Percentiles rank a stretch among this genome's conserved stretches.
Evolutionary conservation across 1,140 invertebrate species (phyloP).

Genomic region (Drosophila melanogaster): DNA sequence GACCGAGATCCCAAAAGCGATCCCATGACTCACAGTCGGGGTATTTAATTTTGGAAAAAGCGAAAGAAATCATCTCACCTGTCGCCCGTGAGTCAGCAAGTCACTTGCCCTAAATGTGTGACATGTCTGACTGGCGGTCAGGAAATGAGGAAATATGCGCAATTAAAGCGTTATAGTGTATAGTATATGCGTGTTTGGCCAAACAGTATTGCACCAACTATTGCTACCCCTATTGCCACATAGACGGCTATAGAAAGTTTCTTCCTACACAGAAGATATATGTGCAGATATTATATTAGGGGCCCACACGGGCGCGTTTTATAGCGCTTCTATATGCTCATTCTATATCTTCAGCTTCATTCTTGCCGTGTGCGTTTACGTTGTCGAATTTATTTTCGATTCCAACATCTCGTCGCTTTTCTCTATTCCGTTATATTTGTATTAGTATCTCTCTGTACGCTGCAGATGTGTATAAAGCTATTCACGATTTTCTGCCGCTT

Average conservation of each 20-base stretch:
- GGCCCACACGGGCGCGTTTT: slow-evolving; percentile 65
- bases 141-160: slow-evolving; percentile 28
- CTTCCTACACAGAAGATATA: slow-evolving; percentile 19
- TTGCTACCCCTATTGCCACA: slow-evolving; percentile 17
- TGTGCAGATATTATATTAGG: slow-evolving; percentile 32
- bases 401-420: slow-evolving; percentile 37
- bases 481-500: slow-evolving; percentile 61
- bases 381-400: slow-evolving; percentile 73
- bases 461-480: slow-evolving; percentile 66
- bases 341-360: slow-evolving; percentile 64
- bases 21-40: slow-evolving; percentile 29
- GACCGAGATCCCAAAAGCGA: slow-evolving; percentile 27
- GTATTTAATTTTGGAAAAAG: slow-evolving; percentile 36
- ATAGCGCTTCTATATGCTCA: slow-evolving; percentile 58
- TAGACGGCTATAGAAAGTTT: slow-evolving; percentile 30
- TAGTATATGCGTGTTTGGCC: slow-evolving; percentile 8
- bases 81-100: slow-evolving; percentile 43
- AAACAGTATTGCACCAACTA: slow-evolving; percentile 13
- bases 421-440: slow-evolving; percentile 43
- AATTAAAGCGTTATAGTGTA: slow-evolving; percentile 23
- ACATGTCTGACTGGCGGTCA: slow-evolving; percentile 20
- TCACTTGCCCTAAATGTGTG: slow-evolving; percentile 69
- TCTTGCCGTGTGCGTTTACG: slow-evolving; percentile 74
- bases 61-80: slow-evolving; percentile 59
- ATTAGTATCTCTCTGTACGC: slow-evolving; percentile 38